Base-by-base conservation (phyloP, 2,888 invertebrate genomes). In the Polylopha cassiicola region DNA sequence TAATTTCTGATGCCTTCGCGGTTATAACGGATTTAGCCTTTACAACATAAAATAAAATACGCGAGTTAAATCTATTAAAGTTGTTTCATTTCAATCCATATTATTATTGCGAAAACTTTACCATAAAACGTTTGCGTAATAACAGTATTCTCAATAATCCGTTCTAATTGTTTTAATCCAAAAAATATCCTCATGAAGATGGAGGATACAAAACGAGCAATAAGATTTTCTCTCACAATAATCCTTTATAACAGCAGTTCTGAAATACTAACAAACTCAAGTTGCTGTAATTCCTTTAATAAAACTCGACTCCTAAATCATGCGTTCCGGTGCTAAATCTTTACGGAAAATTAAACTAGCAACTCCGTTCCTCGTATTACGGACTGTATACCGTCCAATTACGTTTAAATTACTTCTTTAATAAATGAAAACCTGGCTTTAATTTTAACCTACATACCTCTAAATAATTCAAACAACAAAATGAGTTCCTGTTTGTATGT, bases 361-460 rank as follows among this genome's bases (percentile, higher is more conserved):
- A 50, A 52, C 46, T 44, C 23, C 20, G 43, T 38, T 46, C 39
- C 43, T 39, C 31, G 22, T 11, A 4, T 36, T 28, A 32, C 13
- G 8, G 18, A 15, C 9, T 29, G 17, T 28, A 17, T 24, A 27
- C 22, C 9, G 50, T 55, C 55, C 61, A 66, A 69, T 70, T 70
- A 67, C 4, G 53, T 55, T 53, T 55, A 65, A 67, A 70, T 73
- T 65, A 67, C 69, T 59, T 53, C 56, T 59, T 66, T 61, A 62
- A 63, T 67, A 70, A 70, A 67, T 64, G 57, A 64, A 63, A 61
- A 62, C 58, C 50, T 48, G 55, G 47, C 58, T 59, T 63, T 63
- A 62, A 69, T 66, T 66, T 64, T 59, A 66, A 64, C 59, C 57
- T 59, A 2, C 2, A 14, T 26, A 14, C 43, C 34, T 27, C 37